Percentiles rank a stretch among this genome's conserved stretches.
phyloP scores from a whole-genome alignment of 2,888 invertebrate genomes.

The Cephus spinipes region DNA sequence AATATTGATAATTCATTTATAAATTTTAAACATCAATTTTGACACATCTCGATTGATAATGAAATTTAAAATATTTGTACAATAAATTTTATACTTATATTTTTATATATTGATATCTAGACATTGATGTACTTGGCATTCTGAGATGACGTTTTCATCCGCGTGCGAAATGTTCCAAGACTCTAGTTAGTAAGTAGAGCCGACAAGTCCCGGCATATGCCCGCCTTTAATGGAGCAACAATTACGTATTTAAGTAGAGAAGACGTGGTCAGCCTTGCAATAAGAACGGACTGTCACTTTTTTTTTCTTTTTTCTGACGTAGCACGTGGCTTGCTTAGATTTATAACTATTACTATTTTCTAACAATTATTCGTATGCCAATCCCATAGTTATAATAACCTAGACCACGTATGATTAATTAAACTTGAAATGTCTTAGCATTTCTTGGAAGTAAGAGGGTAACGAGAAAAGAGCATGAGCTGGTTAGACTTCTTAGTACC shows the following conservation, averaged over 20 bases:
- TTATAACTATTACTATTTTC: not conserved
- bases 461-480: not conserved
- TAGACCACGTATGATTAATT: not conserved
- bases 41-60: not conserved
- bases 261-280: conserved; percentile 8
- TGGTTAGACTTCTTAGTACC: not conserved
- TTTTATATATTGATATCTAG: not conserved
- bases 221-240: conserved; percentile 16
- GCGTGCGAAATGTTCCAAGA: not conserved
- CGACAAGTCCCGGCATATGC: not conserved
- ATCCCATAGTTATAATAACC: not conserved
- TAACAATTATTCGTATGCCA: not conserved
- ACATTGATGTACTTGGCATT: not conserved
- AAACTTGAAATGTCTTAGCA: not conserved
- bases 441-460: not conserved
- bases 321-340: not conserved
- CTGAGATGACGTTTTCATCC: not conserved
- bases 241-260: conserved; percentile 20
- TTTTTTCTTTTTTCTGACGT: not conserved
- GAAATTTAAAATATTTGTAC: not conserved
- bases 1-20: not conserved
- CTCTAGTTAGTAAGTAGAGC: not conserved
- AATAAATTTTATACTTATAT: not conserved
- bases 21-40: not conserved
- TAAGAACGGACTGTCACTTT: not conserved